Evolutionary conservation across 2,113 vertebrate genomes (phyloP), one percentile per base, ranked within the genome.

Genomic region (Coptodon rendalli): DNA sequence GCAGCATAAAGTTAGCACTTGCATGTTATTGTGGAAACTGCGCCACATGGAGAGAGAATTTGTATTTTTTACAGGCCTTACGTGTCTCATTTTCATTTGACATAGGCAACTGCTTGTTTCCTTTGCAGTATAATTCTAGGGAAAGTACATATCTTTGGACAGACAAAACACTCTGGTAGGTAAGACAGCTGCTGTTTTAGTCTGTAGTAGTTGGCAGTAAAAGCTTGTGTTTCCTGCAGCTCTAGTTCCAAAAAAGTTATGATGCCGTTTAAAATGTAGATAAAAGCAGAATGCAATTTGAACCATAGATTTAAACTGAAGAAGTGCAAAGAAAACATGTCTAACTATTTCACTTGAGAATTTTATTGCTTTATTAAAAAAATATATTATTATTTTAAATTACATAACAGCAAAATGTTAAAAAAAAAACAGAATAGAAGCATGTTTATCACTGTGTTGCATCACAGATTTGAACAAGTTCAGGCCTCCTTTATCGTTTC

Each of bases 21-120:
- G 3, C 66, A 63, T 80, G 38, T 89, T 90, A 68, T 80, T 68
- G 43, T 92, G 93, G 89, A 93, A 94, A 92, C 61, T 76, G 71
- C 6, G 1, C 84, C 36, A 50, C 61, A 38, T 48, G 56, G 24
- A 16, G 40, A 73, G 61, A 66, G 17, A 43, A 34, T 54, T 59
- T 52, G 4, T 13, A 3, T 27, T 38, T 43, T 86, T 81, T 48
- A 89, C 17, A 50, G 16, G 82, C n/a, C 91, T 84, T 84, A 17
- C 38, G 80, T 66, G 86, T 63, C 66, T 79, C 24, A 11, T 88
- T 89, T 89, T 83, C 34, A 83, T 89, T 92, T 66, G 81, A 71
- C 86, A 90, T 16, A 59, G 79, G 22, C 34, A 50, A 83, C 82
- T 81, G 87, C 83, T 87, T 81, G 48, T 87, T 94, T 92, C 61